Conservation (phyloP, 2,113 vertebrate species). For the Rafetus swinhoei region DNA sequence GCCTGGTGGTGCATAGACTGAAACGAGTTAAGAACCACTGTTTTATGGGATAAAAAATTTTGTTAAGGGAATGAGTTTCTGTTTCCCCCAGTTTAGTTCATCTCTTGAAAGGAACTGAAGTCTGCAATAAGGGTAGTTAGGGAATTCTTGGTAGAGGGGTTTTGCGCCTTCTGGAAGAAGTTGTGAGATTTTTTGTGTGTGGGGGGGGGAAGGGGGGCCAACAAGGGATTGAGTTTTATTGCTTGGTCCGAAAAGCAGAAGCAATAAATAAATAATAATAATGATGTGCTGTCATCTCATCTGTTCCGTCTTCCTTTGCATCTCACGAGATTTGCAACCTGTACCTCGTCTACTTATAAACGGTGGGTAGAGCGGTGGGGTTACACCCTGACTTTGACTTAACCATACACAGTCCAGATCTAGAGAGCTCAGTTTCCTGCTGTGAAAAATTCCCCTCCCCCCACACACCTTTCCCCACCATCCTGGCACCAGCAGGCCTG, state of each 20-base stretch:
- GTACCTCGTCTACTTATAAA: background rate
- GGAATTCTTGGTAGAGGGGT: constrained; percentile 41
- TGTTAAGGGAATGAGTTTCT: constrained; percentile 71
- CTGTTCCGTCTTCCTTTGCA: background rate
- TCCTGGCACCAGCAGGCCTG: too few relatives aligned
- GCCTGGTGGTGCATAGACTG: too few relatives aligned
- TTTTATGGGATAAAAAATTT: constrained; percentile 61
- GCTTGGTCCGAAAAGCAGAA: constrained; percentile 14
- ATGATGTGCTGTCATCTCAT: background rate
- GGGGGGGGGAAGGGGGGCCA: background rate
- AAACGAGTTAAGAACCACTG: too few relatives aligned
- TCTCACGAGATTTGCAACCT: background rate
- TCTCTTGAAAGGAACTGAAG: constrained; percentile 67
- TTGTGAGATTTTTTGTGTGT: background rate
- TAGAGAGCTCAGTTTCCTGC: too few relatives aligned
- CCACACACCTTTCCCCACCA: too few relatives aligned
- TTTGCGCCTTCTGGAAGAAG: constrained; percentile 22
- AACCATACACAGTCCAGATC: background rate
- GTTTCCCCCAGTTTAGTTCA: constrained; percentile 51
- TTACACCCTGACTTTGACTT: background rate
- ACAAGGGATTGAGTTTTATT: constrained; percentile 14
- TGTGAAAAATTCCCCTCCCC: too few relatives aligned
- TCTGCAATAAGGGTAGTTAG: constrained; percentile 39
- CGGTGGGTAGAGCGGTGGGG: background rate
- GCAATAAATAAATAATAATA: background rate